Conservation (phyloP, 2,797 vertebrate genomes). For the Xenopus petersii region DNA sequence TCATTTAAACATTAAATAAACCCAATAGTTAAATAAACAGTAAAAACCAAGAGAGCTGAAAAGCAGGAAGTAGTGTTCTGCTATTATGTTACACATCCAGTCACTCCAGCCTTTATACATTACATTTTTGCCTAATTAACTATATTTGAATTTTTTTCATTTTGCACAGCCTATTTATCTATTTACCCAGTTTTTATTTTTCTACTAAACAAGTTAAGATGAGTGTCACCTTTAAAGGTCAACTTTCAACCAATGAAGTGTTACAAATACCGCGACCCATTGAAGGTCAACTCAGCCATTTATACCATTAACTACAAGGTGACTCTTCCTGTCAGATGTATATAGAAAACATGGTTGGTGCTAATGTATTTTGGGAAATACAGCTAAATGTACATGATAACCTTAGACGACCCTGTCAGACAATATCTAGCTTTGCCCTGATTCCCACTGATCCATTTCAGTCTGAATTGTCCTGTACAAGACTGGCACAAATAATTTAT, state of each 20-base stretch:
- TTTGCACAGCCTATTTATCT: no score
- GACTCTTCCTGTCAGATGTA: constrained; percentile 2
- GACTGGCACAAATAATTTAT: not conserved
- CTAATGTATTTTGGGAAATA: constrained; percentile 10
- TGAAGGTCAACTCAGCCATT: not conserved
- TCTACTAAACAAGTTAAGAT: no score
- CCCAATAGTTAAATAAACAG: no score
- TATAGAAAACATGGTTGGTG: constrained; percentile 30
- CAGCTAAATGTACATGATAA: constrained; percentile 7
- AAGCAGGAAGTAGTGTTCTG: no score
- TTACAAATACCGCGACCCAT: not conserved
- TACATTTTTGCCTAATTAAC: no score
- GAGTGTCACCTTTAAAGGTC: no score
- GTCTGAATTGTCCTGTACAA: not conserved
- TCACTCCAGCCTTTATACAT: no score
- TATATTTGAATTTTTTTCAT: no score
- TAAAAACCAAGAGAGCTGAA: no score
- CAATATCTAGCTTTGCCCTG: constrained; percentile 24
- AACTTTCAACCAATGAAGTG: not conserved
- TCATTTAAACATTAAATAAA: no score
- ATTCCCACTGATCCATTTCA: constrained; percentile 14
- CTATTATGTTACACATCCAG: no score
- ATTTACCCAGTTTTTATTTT: no score
- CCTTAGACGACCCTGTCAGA: constrained; percentile 3
- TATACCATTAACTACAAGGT: not conserved